These are phyloP conservation scores for Acropora yongei DNA, from an alignment of 64 coral and sea anemone species.

Conservation along the genomic window DNA sequence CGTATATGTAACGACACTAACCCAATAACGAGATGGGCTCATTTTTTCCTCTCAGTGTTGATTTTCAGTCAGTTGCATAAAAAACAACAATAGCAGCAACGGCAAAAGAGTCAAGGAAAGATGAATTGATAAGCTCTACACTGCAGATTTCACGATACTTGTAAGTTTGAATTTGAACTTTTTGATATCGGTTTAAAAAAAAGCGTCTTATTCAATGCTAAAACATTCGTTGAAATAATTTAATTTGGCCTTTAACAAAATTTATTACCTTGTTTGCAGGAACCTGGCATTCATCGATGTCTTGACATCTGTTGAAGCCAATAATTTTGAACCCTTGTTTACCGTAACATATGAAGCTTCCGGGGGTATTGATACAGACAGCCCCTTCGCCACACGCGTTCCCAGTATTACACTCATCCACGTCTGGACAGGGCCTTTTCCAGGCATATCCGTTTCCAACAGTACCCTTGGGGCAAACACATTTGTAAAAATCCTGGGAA, in stretches of 20 bases:
- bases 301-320: neutral
- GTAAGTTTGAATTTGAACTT: no score
- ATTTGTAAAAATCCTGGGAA: neutral
- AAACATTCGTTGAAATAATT: no score
- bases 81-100: no score
- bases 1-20: no score
- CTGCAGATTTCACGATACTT: no score
- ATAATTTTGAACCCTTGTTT: neutral
- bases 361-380: neutral
- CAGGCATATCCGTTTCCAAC: neutral
- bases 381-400: neutral
- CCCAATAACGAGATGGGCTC: no score
- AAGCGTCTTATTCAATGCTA: no score
- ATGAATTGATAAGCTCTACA: no score
- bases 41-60: no score
- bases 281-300: neutral
- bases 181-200: no score
- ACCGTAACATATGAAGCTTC: neutral
- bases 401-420: neutral
- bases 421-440: neutral
- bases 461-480: neutral
- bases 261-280: neutral
- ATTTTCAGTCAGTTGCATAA: no score
- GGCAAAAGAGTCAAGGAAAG: no score
- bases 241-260: neutral